phyloP scores from a whole-genome alignment of 2,888 invertebrate genomes.

The Auanema freiburgensis region DNA sequence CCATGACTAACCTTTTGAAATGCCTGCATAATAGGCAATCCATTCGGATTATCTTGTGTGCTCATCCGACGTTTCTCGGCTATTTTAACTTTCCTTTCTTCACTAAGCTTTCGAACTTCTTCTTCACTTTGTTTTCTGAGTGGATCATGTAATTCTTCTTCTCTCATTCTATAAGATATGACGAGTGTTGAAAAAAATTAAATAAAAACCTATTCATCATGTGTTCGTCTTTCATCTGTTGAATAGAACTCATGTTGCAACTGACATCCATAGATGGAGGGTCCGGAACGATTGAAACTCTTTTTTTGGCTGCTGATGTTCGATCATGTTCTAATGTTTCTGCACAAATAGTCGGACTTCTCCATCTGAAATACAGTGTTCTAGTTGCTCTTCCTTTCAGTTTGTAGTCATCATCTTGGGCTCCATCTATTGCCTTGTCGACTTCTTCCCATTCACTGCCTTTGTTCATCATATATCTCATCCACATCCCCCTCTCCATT shows the following conservation, averaged over 20 bases:
- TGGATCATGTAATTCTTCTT: constrained; percentile 29
- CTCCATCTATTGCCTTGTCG: no score
- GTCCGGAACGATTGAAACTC: constrained; percentile 50
- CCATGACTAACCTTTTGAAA: constrained; percentile 37
- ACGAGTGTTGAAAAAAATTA: not conserved
- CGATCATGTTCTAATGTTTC: constrained; percentile 51
- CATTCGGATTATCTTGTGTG: constrained; percentile 41
- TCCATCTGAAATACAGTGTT: constrained; percentile 35
- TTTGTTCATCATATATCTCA: no score
- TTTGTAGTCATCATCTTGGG: no score
- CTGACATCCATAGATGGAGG: constrained; percentile 52
- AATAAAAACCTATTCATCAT: constrained; percentile 29
- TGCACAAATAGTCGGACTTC: constrained; percentile 52
- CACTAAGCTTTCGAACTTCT: constrained; percentile 37
- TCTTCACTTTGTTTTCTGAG: constrained; percentile 34
- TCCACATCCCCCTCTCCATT: no score
- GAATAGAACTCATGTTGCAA: constrained; percentile 39
- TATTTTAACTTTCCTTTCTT: constrained; percentile 34
- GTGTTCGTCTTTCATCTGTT: constrained; percentile 47
- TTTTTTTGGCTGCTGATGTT: constrained; percentile 43
- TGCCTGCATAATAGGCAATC: constrained; percentile 49
- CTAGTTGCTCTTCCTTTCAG: no score
- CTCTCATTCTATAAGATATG: constrained; percentile 27
- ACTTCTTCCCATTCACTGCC: no score
- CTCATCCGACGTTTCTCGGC: constrained; percentile 33